Conservation (phyloP, 2,888 invertebrate genomes). For the Candidula unifasciata region DNA sequence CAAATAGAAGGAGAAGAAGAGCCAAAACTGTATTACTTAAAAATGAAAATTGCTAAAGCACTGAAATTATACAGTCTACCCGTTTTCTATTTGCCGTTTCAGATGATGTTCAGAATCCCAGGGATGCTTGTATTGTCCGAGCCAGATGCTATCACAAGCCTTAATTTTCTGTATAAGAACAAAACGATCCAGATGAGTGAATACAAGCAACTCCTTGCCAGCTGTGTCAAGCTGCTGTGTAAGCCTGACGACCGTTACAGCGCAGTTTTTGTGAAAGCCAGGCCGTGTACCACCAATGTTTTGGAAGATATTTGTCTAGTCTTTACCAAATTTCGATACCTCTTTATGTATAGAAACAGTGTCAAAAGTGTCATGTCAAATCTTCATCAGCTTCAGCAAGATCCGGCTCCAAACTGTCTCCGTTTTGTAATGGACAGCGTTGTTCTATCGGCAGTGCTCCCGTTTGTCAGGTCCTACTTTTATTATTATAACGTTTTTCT, state of each 20-base stretch:
- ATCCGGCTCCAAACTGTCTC: constrained; percentile 64
- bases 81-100: constrained; percentile 12
- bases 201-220: constrained; percentile 67
- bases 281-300: constrained; percentile 66
- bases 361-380: constrained; percentile 68
- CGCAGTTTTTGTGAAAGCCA: constrained; percentile 65
- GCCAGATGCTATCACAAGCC: constrained; percentile 69
- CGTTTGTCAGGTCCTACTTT: constrained; percentile 63
- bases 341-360: constrained; percentile 72
- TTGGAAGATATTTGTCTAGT: constrained; percentile 65
- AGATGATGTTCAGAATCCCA: constrained; percentile 60
- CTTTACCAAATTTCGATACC: constrained; percentile 66
- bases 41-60: no score
- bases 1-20: no score
- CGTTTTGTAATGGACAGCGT: constrained; percentile 67
- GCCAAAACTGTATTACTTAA: no score
- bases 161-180: constrained; percentile 63
- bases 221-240: constrained; percentile 68
- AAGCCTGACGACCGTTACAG: constrained; percentile 70
- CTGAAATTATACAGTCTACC: no score
- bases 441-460: constrained; percentile 65
- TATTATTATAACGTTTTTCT: constrained; percentile 64
- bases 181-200: constrained; percentile 63
- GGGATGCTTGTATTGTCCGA: constrained; percentile 68
- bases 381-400: constrained; percentile 62